These are phyloP conservation scores for Nemopilema nomurai DNA, from an alignment of 30 jellyfish, hydroid and myxozoan species.

Conservation along the genomic window DNA sequence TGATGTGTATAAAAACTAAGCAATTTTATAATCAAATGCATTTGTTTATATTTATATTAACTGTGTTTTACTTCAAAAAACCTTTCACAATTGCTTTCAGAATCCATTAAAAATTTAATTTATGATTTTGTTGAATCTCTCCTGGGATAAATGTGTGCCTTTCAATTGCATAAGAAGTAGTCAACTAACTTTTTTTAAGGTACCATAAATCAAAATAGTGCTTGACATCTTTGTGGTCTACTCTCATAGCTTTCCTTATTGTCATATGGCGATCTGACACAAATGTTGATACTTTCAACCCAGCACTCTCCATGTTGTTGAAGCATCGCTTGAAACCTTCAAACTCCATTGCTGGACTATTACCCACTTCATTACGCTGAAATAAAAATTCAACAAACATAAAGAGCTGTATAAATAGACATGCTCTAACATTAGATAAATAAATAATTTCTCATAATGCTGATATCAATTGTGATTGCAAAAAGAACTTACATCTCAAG, in stretches of 20 bases:
- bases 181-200: slow-evolving; percentile 32
- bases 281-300: slow-evolving; percentile 6
- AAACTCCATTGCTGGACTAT: slow-evolving; percentile 52
- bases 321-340: slow-evolving; percentile 41
- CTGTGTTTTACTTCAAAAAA: neutral
- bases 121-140: neutral
- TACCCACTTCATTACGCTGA: slow-evolving; percentile 57
- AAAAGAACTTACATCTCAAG: neutral
- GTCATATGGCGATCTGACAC: slow-evolving; percentile 46
- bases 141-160: neutral
- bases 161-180: neutral
- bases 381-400: neutral
- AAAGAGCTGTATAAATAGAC: neutral
- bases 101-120: neutral
- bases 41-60: neutral
- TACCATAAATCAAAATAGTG: slow-evolving; percentile 69
- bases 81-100: neutral
- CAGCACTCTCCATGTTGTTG: neutral
- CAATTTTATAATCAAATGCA: neutral
- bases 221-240: slow-evolving; percentile 8
- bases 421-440: neutral
- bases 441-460: neutral
- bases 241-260: slow-evolving; percentile 28
- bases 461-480: neutral
- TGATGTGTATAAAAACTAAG: neutral